Conservation (phyloP, 2,797 vertebrate species). For the Hybognathus amarus region DNA sequence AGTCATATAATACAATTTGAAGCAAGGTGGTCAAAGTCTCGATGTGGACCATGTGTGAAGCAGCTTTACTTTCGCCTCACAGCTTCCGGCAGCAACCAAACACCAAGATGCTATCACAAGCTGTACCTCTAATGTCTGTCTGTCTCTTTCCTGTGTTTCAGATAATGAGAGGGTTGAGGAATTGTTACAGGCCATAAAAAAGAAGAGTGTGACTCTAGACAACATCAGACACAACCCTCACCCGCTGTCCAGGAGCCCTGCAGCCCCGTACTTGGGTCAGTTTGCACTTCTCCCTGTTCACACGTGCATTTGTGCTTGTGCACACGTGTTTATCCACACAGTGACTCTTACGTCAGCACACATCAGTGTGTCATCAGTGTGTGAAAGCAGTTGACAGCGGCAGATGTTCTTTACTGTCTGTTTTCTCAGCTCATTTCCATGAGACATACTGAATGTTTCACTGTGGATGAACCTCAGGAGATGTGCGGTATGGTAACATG, state of each 20-base stretch:
- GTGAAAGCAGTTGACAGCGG: slow-evolving; percentile 36
- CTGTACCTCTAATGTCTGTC: neutral
- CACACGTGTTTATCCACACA: neutral
- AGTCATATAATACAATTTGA: neutral
- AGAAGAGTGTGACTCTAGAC: slow-evolving; percentile 87
- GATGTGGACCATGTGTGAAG: neutral
- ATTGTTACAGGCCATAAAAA: slow-evolving; percentile 93
- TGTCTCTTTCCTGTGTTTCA: slow-evolving; percentile 60
- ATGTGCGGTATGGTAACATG: neutral
- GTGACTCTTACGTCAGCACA: slow-evolving; percentile 8
- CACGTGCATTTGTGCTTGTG: neutral
- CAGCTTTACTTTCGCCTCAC: neutral
- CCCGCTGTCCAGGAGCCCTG: slow-evolving; percentile 84
- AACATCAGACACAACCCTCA: slow-evolving; percentile 81
- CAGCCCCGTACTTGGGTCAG: slow-evolving; percentile 79
- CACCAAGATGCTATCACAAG: neutral
- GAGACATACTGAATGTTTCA: neutral
- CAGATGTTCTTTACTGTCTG: slow-evolving; percentile 47
- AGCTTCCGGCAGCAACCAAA: neutral
- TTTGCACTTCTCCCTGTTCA: neutral
- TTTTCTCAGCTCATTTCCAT: slow-evolving; percentile 20
- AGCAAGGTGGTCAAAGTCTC: neutral
- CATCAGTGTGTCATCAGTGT: slow-evolving; percentile 23
- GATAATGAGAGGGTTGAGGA: slow-evolving; percentile 94
- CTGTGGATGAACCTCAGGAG: neutral